These are phyloP conservation scores for Hippocampus kuda DNA, from an alignment of 2,797 vertebrate genomes.

Conservation along the genomic window DNA sequence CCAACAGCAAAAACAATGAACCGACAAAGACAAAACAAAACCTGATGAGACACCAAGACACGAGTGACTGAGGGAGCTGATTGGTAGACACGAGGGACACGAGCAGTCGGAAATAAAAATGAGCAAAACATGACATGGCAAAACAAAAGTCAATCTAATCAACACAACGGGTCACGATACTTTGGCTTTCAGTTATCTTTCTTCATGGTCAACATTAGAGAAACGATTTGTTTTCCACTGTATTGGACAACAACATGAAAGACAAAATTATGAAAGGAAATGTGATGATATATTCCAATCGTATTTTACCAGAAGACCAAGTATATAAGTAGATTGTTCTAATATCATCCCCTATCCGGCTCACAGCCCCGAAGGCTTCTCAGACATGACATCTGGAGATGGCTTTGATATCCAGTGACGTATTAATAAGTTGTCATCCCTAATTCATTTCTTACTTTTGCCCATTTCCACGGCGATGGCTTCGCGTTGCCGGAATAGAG, in stretches of 20 bases:
- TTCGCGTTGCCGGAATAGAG: background rate
- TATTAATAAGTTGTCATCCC: background rate
- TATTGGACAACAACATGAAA: background rate
- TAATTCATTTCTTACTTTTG: background rate
- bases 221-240: background rate
- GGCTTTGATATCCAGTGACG: background rate
- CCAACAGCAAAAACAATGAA: too few relatives aligned
- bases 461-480: background rate
- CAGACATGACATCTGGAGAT: background rate
- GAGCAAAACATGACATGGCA: too few relatives aligned
- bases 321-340: background rate
- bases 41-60: too few relatives aligned
- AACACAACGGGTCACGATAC: too few relatives aligned
- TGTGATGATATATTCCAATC: background rate
- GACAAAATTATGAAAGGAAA: background rate
- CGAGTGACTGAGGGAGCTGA: too few relatives aligned
- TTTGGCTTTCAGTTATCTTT: too few relatives aligned
- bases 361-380: background rate
- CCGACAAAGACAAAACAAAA: too few relatives aligned
- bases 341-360: background rate
- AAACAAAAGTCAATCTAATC: too few relatives aligned
- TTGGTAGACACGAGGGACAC: too few relatives aligned
- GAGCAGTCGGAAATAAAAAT: too few relatives aligned
- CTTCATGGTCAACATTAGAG: background rate
- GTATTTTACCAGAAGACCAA: background rate